phyloP scores from a whole-genome alignment of 1,140 invertebrate genomes.

The Hyles euphorbiae region DNA sequence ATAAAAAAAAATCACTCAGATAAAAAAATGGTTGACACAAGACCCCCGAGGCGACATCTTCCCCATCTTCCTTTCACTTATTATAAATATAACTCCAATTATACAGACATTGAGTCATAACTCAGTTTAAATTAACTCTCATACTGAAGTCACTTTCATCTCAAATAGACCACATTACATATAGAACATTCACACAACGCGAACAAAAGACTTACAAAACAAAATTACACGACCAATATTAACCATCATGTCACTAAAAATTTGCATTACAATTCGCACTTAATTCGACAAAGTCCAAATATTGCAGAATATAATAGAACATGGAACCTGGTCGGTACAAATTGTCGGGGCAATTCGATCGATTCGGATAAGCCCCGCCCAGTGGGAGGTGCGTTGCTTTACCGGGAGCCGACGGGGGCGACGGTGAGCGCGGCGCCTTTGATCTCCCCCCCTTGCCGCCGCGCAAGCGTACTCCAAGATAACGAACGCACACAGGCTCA shows the following conservation, averaged over 20 bases:
- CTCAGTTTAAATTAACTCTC: no score
- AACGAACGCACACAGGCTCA: slow-evolving; percentile 62
- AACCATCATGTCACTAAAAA: slow-evolving; percentile 69
- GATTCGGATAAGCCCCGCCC: slow-evolving; percentile 67
- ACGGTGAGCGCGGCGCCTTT: slow-evolving; percentile 58
- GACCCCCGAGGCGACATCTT: no score
- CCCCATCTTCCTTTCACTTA: no score
- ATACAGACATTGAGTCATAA: no score
- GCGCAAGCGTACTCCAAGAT: slow-evolving; percentile 46
- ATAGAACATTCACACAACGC: slow-evolving; percentile 29
- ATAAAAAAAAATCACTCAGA: no score
- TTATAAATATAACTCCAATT: no score
- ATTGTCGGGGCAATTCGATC: slow-evolving; percentile 54
- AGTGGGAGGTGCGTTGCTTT: slow-evolving; percentile 76
- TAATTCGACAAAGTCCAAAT: slow-evolving; percentile 42
- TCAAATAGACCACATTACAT: slow-evolving; percentile 26
- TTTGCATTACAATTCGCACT: slow-evolving; percentile 47
- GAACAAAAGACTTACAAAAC: slow-evolving; percentile 62
- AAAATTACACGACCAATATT: slow-evolving; percentile 64
- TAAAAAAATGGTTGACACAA: no score
- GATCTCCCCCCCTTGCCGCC: slow-evolving; percentile 39
- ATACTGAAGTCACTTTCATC: background rate
- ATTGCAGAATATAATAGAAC: no score
- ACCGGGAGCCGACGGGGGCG: slow-evolving; percentile 65
- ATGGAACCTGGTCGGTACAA: slow-evolving; percentile 38